phyloP scores from a whole-genome alignment of 2,113 vertebrate species.

The Pipa parva region DNA sequence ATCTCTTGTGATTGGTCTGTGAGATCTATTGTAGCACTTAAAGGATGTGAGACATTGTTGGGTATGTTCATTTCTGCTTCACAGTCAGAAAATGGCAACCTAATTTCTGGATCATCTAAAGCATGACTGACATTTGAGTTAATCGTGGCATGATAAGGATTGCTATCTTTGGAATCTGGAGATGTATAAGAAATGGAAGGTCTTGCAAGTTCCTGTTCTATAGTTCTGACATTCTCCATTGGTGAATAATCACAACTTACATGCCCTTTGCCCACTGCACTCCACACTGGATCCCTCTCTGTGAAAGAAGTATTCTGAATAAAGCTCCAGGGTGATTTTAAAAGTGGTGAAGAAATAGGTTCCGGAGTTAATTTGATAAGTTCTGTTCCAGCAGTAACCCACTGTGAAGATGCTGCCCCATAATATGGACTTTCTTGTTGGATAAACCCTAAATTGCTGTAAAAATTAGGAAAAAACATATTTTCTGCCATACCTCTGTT shows the following conservation, averaged over 20 bases:
- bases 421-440: not conserved
- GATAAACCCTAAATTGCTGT: not conserved
- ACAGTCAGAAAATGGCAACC: not conserved
- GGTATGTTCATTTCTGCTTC: not conserved
- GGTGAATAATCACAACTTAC: not conserved
- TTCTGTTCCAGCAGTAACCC: conserved; percentile 10
- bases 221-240: not conserved
- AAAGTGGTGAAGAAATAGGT: not conserved
- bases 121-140: not conserved
- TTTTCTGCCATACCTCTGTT: not conserved
- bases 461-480: not conserved
- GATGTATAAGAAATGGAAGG: not conserved
- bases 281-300: not conserved
- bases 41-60: not conserved
- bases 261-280: not conserved
- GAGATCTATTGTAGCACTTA: not conserved
- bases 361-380: not conserved
- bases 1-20: not conserved
- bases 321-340: not conserved
- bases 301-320: not conserved
- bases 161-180: not conserved
- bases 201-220: not conserved
- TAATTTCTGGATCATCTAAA: not conserved
- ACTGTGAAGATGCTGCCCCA: not conserved
- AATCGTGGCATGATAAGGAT: too few species aligned